Evolutionary conservation across 2,113 vertebrate species (phyloP), one percentile per base, ranked within the genome.

Genomic region (Antennarius striatus): DNA sequence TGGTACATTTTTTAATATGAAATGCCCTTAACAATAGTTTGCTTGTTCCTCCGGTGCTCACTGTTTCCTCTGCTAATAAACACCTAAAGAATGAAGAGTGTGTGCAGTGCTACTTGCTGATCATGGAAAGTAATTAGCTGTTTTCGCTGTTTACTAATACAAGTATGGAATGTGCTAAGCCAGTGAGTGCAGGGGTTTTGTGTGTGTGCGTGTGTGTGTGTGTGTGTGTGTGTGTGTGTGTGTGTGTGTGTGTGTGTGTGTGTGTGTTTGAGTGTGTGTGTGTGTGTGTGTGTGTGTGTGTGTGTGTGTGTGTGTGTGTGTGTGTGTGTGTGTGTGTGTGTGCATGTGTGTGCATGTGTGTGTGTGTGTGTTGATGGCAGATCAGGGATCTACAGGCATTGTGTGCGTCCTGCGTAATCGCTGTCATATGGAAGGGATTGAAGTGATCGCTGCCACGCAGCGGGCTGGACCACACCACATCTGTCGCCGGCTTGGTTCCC

Each of bases 371-470:
- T 71, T 50, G 90, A 92, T 91, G 93, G 93, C 94, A 93, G 91
- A 89, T 89, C 92, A 90, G 92, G 95, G 94, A 95, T 95, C 91
- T 75, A 86, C 53, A 30, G 75, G 73, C 93, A 95, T 95, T 93
- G 85, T 85, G 88, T 51, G 83, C 69, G 88, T 94, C 90, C 90
- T 79, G 90, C 88, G 92, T 98, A 97, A 98, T 96, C 94, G 93
- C 89, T 93, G 94, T 97, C 96, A 98, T 95, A 96, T 93, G 95
- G 94, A 95, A 96, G 79, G 95, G 96, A 96, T 96, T 95, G 94
- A 67, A 79, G 75, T 83, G 82, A 82, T 79, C 88, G 88, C 90
- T 91, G 93, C 93, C 92, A 91, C 89, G 89, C 92, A 89, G 89
- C 80, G 89, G 90, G 89, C 62, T 14, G 57, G 64, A 74, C 63